phyloP scores from a whole-genome alignment of 1,140 invertebrate species.

The Drosophila sulfurigaster region DNA sequence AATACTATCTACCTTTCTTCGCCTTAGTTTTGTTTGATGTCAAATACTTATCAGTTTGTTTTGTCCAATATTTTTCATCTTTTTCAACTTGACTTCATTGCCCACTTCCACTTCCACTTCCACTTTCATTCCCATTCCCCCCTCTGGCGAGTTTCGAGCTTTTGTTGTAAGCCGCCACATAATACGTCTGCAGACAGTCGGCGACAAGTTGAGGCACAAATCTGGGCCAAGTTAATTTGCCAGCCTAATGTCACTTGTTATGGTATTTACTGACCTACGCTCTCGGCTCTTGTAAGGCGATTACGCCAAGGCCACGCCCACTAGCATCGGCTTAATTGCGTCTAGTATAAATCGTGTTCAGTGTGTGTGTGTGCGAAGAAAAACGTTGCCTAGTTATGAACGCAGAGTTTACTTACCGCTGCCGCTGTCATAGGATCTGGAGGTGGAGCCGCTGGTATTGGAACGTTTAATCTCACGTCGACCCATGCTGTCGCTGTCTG shows the following conservation, averaged over 20 bases:
- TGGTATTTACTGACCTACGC: slow-evolving; percentile 42
- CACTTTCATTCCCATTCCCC: not conserved
- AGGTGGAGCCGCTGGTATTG: slow-evolving; percentile 81
- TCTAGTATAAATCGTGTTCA: not conserved
- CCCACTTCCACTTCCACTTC: not conserved
- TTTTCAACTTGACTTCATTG: not conserved
- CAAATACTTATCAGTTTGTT: slow-evolving; percentile 7
- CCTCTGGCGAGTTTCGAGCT: not conserved
- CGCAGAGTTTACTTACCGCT: slow-evolving; percentile 68
- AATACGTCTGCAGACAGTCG: slow-evolving; percentile 24
- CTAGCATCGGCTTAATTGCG: slow-evolving; percentile 51
- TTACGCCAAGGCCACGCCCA: slow-evolving; percentile 43
- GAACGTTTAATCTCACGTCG: slow-evolving; percentile 84
- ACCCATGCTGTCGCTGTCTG: slow-evolving; percentile 71
- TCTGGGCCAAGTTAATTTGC: slow-evolving; percentile 71
- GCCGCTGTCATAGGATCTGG: slow-evolving; percentile 80
- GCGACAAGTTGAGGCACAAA: slow-evolving; percentile 67
- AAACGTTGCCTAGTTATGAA: slow-evolving; percentile 16
- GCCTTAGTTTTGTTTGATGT: slow-evolving; percentile 6
- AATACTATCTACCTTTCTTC: not conserved
- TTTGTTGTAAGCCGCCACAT: slow-evolving; percentile 25
- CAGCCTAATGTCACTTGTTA: slow-evolving; percentile 71
- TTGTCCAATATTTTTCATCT: slow-evolving; percentile 9
- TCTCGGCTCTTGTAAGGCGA: slow-evolving; percentile 62
- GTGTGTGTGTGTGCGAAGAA: slow-evolving; percentile 15